Percentiles rank a stretch among this genome's conserved stretches.
phyloP scores from a whole-genome alignment of 2,888 invertebrate genomes.

The Homarus gammarus region DNA sequence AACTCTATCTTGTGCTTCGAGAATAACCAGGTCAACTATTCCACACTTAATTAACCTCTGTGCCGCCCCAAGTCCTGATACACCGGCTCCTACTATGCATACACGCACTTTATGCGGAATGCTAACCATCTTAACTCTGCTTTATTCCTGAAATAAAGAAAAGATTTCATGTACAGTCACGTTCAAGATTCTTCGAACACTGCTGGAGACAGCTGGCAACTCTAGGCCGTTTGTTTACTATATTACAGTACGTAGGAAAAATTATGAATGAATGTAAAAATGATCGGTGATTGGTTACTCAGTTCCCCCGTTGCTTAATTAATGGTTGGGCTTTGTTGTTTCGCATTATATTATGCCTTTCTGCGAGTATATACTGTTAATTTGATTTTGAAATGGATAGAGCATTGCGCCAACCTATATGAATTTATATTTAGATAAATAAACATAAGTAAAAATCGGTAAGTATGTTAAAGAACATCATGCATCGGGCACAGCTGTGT shows the following conservation, averaged over 20 bases:
- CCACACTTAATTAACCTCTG: constrained; percentile 54
- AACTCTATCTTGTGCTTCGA: constrained; percentile 67
- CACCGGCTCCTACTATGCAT: constrained; percentile 69
- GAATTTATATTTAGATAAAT: too few species aligned
- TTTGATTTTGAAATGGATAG: too few species aligned
- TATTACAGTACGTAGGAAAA: neutral
- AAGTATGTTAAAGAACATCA: too few species aligned
- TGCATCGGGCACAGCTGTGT: too few species aligned
- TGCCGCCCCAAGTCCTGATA: constrained; percentile 67
- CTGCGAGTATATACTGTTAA: too few species aligned
- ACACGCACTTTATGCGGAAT: constrained; percentile 52
- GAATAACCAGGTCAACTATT: constrained; percentile 57
- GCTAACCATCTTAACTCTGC: neutral
- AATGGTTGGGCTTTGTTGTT: too few species aligned
- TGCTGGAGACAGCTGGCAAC: too few species aligned
- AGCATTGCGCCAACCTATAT: too few species aligned
- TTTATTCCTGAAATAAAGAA: neutral
- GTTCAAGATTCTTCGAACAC: too few species aligned
- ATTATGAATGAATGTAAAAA: neutral
- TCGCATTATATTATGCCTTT: too few species aligned
- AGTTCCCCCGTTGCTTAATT: neutral
- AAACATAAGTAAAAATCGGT: too few species aligned
- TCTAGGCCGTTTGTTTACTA: neutral
- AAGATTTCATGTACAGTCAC: neutral
- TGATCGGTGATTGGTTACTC: neutral